phyloP scores from a whole-genome alignment of 1,140 invertebrate species.

The Sarcophaga peregrina region DNA sequence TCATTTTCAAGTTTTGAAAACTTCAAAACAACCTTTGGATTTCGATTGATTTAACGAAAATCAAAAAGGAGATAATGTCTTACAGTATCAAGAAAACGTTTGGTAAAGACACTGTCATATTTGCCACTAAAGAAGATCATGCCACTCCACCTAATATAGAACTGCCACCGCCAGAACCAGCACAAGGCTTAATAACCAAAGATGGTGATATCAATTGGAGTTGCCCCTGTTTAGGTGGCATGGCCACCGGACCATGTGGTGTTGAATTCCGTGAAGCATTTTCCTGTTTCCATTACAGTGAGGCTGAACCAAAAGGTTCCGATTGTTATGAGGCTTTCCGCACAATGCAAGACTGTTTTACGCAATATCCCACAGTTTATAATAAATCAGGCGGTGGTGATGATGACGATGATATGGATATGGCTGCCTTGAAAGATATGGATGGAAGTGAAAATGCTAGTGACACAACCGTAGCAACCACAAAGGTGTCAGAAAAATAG shows the following conservation, averaged over 20 bases:
- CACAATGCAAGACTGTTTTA: slow-evolving; percentile 93
- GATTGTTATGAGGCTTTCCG: slow-evolving; percentile 93
- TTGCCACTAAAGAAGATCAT: slow-evolving; percentile 85
- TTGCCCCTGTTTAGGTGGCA: slow-evolving; percentile 95
- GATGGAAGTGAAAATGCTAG: neutral
- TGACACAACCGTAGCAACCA: slow-evolving; percentile 6
- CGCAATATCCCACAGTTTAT: slow-evolving; percentile 88
- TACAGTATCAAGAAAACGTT: slow-evolving; percentile 65
- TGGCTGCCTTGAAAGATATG: slow-evolving; percentile 26
- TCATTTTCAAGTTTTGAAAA: slow-evolving; percentile 70
- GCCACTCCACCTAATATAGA: slow-evolving; percentile 76
- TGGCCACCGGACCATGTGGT: slow-evolving; percentile 95
- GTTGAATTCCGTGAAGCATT: slow-evolving; percentile 93
- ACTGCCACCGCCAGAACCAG: slow-evolving; percentile 78
- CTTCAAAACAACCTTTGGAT: slow-evolving; percentile 57
- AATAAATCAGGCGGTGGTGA: slow-evolving; percentile 75
- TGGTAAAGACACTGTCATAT: slow-evolving; percentile 87
- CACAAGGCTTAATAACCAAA: slow-evolving; percentile 82
- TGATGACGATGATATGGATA: slow-evolving; percentile 57
- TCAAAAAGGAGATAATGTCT: slow-evolving; percentile 66
- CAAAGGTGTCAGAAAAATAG: neutral
- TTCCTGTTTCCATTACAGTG: slow-evolving; percentile 91
- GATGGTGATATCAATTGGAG: slow-evolving; percentile 97
- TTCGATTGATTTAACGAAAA: slow-evolving; percentile 45
- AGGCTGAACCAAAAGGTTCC: slow-evolving; percentile 82